Conservation (phyloP, 2,113 vertebrate genomes). For the Xenopus tropicalis region UCB_Xtro_10.0 CM004445.2:17614501-17615000, state of each 20-base stretch:
- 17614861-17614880: conserved; percentile 26
- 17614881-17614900: conserved; percentile 69
- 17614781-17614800: conserved; percentile 23
- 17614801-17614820: conserved; percentile 9
- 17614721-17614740: not conserved
- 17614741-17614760: conserved; percentile 19
- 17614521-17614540: too few relatives aligned
- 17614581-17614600: too few relatives aligned
- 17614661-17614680: too few relatives aligned
- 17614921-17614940: conserved; percentile 79
- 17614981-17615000: conserved; percentile 70
- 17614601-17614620: too few relatives aligned
- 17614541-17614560: too few relatives aligned
- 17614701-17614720: too few relatives aligned
- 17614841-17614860: conserved; percentile 15
- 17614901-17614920: conserved; percentile 82
- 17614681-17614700: too few relatives aligned
- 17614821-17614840: conserved; percentile 8
- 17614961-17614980: conserved; percentile 75
- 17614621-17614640: too few relatives aligned
- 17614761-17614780: not conserved
- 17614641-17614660: too few relatives aligned
- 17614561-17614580: too few relatives aligned
- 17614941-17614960: conserved; percentile 74
- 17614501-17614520: too few relatives aligned